Percentiles rank a stretch among this genome's conserved stretches.
These are phyloP conservation scores for Athrips mouffetella DNA, from an alignment of 2,888 invertebrate species.

Conservation along the genomic window DNA sequence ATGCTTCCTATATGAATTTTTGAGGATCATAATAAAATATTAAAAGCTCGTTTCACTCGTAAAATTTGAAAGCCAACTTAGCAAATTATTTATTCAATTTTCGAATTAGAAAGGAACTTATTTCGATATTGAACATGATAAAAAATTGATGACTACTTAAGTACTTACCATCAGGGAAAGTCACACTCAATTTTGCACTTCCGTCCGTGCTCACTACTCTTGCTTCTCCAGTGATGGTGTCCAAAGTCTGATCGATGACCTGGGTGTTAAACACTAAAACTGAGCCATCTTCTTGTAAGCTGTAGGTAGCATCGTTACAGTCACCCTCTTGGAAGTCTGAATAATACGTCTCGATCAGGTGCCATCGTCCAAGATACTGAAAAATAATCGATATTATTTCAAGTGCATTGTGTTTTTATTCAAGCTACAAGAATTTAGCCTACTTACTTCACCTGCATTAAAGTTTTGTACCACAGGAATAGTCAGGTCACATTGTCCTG, in stretches of 20 bases:
- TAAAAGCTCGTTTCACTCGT: no score
- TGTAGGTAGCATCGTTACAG: slow-evolving; percentile 48
- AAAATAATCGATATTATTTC: slow-evolving; percentile 9
- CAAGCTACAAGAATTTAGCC: neutral
- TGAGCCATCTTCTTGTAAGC: slow-evolving; percentile 27
- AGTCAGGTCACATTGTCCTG: slow-evolving; percentile 51
- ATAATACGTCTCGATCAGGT: slow-evolving; percentile 48
- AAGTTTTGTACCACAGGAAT: slow-evolving; percentile 50
- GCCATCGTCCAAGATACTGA: slow-evolving; percentile 44
- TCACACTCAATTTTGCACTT: slow-evolving; percentile 78
- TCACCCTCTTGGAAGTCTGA: slow-evolving; percentile 46
- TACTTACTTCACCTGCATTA: slow-evolving; percentile 42
- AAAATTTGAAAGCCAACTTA: no score
- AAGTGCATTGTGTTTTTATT: neutral
- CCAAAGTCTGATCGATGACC: slow-evolving; percentile 39
- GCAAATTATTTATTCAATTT: no score
- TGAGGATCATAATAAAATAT: no score
- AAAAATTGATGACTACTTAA: no score
- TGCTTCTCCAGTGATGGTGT: slow-evolving; percentile 42
- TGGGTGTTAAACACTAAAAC: slow-evolving; percentile 47
- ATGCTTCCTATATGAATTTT: no score
- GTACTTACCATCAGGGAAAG: slow-evolving; percentile 70
- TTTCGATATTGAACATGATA: no score
- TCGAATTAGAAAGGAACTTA: no score
- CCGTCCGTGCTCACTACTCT: slow-evolving; percentile 71